Evolutionary conservation across 1,140 invertebrate genomes (phyloP), one percentile per base, ranked within the genome.

Genomic region (Drosophila jambulina): DNA sequence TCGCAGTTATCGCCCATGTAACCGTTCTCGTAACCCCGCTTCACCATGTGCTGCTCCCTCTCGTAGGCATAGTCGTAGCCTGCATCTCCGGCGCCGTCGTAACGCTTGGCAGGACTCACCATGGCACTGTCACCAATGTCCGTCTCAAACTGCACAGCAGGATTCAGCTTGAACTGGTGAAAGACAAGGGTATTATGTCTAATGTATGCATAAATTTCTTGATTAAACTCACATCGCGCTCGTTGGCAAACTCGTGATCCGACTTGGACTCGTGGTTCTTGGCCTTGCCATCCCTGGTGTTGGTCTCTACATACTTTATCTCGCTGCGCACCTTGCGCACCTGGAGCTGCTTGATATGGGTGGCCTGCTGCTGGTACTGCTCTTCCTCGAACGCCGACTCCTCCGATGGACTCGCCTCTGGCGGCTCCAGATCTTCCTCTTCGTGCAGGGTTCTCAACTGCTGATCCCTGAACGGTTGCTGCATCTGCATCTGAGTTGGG

Each of bases 281-380:
- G 34, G 54, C 42, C 0, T 56, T 56, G 0, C 90, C 62, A 0
- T 92, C 80, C 56, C 91, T 91, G 2, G 43, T n/a, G 12, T 48
- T 58, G 8, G 56, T 29, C 27, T 92, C 91, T 2, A 80, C 80
- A 21, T 92, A 92, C 40, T 92, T 92, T 21, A 91, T 88, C 64
- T 92, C 91, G 48, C 91, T 92, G 64, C 91, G 92, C 19, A 92
- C 91, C 62, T 91, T 92, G 42, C 91, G 86, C 27, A 92, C 84
- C 58, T 91, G 76, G 0, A 82, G 32, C 21, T 64, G n/a, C 42
- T 81, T 84, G 15, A 85, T 79, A 12, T 71, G 49, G 10, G 42
- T 43, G 1, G 34, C 34, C 2, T 42, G 53, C 21, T 45, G 60
- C 25, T 59, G 34, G 36, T 64, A 59, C 8, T 43, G 8, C 38